Conservation (phyloP, 2,888 invertebrate species). For the Stratiomys singularior region DNA sequence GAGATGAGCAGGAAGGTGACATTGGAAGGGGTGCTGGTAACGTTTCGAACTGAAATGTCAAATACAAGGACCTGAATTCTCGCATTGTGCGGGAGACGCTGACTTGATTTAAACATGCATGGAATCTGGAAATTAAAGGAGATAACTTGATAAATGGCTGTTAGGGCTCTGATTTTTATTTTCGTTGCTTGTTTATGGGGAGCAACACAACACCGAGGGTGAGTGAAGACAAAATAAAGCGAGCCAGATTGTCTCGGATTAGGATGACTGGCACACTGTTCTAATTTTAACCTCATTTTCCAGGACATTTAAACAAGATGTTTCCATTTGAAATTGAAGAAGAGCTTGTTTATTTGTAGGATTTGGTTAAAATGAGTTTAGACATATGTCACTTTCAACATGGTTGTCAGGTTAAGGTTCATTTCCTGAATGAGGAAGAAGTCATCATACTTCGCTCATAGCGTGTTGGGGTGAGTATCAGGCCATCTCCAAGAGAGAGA, state of each 20-base stretch:
- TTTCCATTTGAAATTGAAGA: neutral
- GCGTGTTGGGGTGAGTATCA: too few relatives aligned
- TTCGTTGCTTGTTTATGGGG: too few relatives aligned
- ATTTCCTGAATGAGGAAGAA: too few relatives aligned
- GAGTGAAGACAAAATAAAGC: neutral
- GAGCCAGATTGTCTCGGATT: neutral
- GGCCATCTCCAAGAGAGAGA: too few relatives aligned
- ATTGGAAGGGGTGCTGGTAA: neutral
- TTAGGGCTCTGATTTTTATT: neutral
- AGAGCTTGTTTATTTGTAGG: too few relatives aligned
- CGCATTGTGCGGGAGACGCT: neutral
- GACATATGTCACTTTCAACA: too few relatives aligned
- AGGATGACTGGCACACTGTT: neutral
- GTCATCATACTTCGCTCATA: too few relatives aligned
- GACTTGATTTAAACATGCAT: constrained; percentile 2
- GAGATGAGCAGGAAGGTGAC: neutral
- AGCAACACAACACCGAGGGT: neutral
- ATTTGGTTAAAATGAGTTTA: too few relatives aligned
- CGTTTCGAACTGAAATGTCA: neutral
- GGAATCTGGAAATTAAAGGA: constrained; percentile 18
- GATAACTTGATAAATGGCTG: neutral
- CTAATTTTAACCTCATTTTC: neutral
- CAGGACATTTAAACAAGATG: neutral
- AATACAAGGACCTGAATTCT: neutral
- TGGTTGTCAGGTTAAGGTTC: too few relatives aligned